These are phyloP conservation scores for Augiades crinisus DNA, from an alignment of 2,888 invertebrate genomes.

Conservation along the genomic window DNA sequence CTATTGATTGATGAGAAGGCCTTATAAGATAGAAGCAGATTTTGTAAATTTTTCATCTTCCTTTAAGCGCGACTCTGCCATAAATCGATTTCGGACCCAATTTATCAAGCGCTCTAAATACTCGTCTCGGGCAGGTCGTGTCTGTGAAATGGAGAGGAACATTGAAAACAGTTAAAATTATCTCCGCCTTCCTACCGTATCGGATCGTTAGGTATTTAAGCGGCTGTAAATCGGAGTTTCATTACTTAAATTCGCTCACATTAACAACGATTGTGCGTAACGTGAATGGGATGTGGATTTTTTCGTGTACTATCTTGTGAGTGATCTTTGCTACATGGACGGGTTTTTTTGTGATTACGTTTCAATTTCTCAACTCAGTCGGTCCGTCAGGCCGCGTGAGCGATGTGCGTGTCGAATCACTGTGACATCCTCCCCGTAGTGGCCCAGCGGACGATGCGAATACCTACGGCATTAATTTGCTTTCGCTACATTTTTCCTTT, in stretches of 20 bases:
- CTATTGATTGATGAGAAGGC: conserved; percentile 73
- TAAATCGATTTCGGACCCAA: conserved; percentile 67
- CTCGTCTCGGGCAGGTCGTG: conserved; percentile 50
- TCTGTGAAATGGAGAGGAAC: conserved; percentile 62
- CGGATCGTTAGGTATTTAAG: conserved; percentile 34
- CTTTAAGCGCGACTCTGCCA: conserved; percentile 58
- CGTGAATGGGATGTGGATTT: neutral
- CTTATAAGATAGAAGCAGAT: conserved; percentile 66
- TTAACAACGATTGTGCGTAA: neutral
- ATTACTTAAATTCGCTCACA: neutral
- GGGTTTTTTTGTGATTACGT: conserved; percentile 55
- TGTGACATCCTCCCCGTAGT: conserved; percentile 48
- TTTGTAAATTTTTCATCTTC: conserved; percentile 70
- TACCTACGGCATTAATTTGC: conserved; percentile 22
- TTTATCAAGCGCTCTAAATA: conserved; percentile 71
- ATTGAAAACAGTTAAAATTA: conserved; percentile 48
- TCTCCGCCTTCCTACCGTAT: conserved; percentile 48
- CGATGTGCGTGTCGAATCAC: conserved; percentile 60
- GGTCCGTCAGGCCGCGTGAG: conserved; percentile 70
- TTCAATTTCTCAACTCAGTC: conserved; percentile 77
- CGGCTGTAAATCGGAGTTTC: conserved; percentile 33
- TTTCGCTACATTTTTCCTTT: conserved; percentile 8
- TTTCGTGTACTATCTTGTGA: conserved; percentile 28
- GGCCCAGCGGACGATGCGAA: conserved; percentile 22
- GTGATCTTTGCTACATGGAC: conserved; percentile 41